Evolutionary conservation across 2,888 invertebrate genomes (phyloP), one percentile per base, ranked within the genome.

Genomic region (Pheosia gnoma): DNA sequence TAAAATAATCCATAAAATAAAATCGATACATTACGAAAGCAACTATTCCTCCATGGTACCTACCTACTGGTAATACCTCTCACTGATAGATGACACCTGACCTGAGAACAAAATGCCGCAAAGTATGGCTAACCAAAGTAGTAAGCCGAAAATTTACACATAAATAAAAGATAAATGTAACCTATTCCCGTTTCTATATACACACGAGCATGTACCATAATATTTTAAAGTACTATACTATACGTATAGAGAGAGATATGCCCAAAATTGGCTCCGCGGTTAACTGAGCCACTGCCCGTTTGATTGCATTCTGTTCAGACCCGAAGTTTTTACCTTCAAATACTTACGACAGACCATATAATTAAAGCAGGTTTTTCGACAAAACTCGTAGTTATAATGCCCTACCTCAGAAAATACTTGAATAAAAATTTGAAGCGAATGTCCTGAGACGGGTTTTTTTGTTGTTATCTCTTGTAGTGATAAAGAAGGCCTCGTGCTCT

Each of bases 351-450:
- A 63, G 43, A 5, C 54, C 13, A 8, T 45, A 60, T 60, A 53
- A 59, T 74, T 61, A 66, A 60, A 59, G 58, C 57, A 43, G 54
- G 59, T 56, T 74, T 25, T 67, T 69, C 65, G 54, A 56, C 52
- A 41, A 56, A 45, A 62, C 55, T 57, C 11, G 51, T n/a, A 5
- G 51, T 37, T 54, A 59, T 58, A 37, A 41, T n/a, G 37, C 36
- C 55, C 57, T 68, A 59, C 39, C 41, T 6, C 10, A 59, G 67
- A 68, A 65, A 60, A 61, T 6, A 7, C 53, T 58, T 61, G 62
- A 52, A 36, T 41, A 61, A 63, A 62, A 70, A 54, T 49, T 39
- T 45, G 45, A 3, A 5, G 11, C 8, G 38, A 57, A 37, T 45
- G 47, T 62, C 54, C 59, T 25, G 11, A 53, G 65, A 65, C 69